These are phyloP conservation scores for Drosophila teissieri DNA, from an alignment of 1,140 invertebrate species.

Conservation along the genomic window DNA sequence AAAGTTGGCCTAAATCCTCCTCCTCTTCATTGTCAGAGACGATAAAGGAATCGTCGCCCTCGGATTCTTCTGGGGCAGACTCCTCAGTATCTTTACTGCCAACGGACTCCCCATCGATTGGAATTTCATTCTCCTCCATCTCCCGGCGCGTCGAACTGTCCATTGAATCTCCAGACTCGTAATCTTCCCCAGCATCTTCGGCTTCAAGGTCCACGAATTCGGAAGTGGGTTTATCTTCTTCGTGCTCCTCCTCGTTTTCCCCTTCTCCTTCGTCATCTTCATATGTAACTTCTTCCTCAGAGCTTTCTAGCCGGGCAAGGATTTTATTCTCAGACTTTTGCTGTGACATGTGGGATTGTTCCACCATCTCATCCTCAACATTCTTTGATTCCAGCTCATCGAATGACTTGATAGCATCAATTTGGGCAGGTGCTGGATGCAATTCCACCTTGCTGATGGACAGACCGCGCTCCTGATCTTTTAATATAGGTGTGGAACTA, in stretches of 20 bases:
- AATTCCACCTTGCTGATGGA: not conserved
- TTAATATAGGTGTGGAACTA: conserved; percentile 63
- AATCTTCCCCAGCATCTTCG: conserved; percentile 43
- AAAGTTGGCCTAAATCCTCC: conserved; percentile 32
- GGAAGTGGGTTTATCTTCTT: not conserved
- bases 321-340: conserved; percentile 6
- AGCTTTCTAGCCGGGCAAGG: conserved; percentile 12
- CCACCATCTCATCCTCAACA: not conserved
- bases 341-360: not conserved
- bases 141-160: conserved; percentile 54
- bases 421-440: conserved; percentile 30
- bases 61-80: conserved; percentile 13
- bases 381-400: conserved; percentile 12
- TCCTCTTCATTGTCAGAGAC: conserved; percentile 55
- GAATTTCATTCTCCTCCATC: conserved; percentile 64
- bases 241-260: not conserved
- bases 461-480: conserved; percentile 5
- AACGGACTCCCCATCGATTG: conserved; percentile 67
- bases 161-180: conserved; percentile 78
- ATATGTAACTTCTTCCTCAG: conserved; percentile 7
- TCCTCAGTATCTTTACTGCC: conserved; percentile 71
- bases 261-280: conserved; percentile 15
- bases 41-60: conserved; percentile 65
- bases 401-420: conserved; percentile 50
- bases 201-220: not conserved